Evolutionary conservation across 2,797 vertebrate species (phyloP), one percentile per base, ranked within the genome.

Genomic region (Macropodus opercularis): DNA sequence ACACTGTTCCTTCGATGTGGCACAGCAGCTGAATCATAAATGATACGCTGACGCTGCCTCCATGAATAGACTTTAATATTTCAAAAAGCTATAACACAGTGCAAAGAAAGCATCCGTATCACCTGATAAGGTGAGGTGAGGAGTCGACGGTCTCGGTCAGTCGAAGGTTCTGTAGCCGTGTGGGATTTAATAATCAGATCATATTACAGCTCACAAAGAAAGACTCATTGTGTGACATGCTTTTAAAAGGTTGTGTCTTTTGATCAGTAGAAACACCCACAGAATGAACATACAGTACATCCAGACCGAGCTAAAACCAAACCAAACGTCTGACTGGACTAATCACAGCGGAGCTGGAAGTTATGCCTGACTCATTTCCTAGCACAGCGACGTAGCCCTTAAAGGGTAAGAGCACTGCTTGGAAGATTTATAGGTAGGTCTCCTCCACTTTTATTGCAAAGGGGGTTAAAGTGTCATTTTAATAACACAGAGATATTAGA

Each of bases 381-480:
- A 54, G 71, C 47, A 43, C 43, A 43, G 72, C 43, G 35, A 69
- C 8, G 39, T 46, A 51, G 80, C 42, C 46, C 52, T 57, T 49
- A 70, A 71, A 78, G 66, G 43, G 58, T 75, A 62, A 47, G 65
- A 72, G 59, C 42, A 66, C n/a, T 0, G 39, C 75, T 56, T 42
- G 26, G 46, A 69, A 78, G 84, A 91, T 90, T 86, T 87, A 87
- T 74, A 48, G 63, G 29, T 71, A 63, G 65, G 78, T 73, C 68
- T 62, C 44, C 76, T 58, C 65, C 43, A 70, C 66, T 81, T 86
- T 91, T 85, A 90, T 89, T 85, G 69, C 71, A 66, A 1, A 46
- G 56, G 50, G 71, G 85, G 82, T 86, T 78, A 78, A 84, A 79
- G 68, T 82, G 85, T 84, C 76, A 83, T 79, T 87, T 85, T 90